These are phyloP conservation scores for Phortica okadai DNA, from an alignment of 2,888 invertebrate species.

Conservation along the genomic window DNA sequence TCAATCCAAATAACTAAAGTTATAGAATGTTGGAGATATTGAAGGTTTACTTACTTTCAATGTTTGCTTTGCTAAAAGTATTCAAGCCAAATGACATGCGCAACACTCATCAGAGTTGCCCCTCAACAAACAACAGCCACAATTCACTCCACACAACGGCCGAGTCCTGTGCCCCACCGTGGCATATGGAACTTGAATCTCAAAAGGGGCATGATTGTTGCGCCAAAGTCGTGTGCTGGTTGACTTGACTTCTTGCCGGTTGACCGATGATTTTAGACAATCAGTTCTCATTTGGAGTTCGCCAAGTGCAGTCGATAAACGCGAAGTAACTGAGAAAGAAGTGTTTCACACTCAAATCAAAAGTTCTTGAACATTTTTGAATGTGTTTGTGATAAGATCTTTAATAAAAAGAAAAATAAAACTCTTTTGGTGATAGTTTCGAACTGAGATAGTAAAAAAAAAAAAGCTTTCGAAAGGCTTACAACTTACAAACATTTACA, in stretches of 20 bases:
- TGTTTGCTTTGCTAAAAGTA: neutral
- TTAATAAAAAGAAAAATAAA: no score
- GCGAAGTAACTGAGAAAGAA: neutral
- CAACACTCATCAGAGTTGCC: neutral
- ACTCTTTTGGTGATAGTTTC: no score
- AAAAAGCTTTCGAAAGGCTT: no score
- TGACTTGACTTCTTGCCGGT: neutral
- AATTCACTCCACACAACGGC: neutral
- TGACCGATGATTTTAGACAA: neutral
- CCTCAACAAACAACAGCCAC: neutral
- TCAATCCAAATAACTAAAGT: no score
- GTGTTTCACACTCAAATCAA: neutral
- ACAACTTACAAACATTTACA: no score
- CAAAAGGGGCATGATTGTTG: neutral
- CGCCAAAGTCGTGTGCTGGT: neutral
- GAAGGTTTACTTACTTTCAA: neutral
- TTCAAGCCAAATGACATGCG: slow-evolving; percentile 10
- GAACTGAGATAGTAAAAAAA: no score
- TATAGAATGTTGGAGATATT: no score
- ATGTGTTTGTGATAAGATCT: neutral
- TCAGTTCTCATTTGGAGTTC: slow-evolving; percentile 10
- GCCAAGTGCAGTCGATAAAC: slow-evolving; percentile 1
- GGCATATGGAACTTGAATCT: slow-evolving; percentile 13
- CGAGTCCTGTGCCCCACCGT: neutral
- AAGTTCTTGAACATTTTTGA: neutral